Conservation (phyloP, 2,113 vertebrate genomes). For the Stomatorhinus ivindoensis region DNA sequence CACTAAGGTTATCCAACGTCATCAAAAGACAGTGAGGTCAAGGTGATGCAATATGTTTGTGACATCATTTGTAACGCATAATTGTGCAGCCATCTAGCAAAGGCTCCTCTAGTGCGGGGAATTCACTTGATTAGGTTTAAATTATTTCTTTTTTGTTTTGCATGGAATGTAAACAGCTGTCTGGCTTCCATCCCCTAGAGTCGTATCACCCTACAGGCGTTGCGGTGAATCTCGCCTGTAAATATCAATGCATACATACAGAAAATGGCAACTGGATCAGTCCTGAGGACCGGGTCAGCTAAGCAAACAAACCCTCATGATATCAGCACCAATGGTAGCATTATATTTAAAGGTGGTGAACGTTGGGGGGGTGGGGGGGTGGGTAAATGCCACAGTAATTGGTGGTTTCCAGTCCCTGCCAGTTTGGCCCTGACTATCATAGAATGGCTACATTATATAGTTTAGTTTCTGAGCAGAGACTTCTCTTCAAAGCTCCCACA, state of each 20-base stretch:
- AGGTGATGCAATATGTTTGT: background rate
- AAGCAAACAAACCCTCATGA: background rate
- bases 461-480: background rate
- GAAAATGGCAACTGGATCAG: background rate
- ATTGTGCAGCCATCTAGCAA: background rate
- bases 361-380: background rate
- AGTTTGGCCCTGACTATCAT: background rate
- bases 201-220: background rate
- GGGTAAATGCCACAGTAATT: background rate
- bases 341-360: background rate
- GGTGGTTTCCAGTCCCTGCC: background rate
- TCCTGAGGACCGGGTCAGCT: background rate
- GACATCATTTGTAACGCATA: background rate
- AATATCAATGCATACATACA: background rate
- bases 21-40: background rate
- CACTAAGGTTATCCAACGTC: background rate
- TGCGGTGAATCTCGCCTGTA: background rate
- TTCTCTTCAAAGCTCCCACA: background rate
- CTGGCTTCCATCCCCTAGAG: background rate
- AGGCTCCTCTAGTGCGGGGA: background rate
- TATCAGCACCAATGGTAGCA: background rate
- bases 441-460: background rate
- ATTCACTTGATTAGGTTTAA: background rate
- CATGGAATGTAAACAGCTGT: background rate
- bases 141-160: background rate